Percentiles rank a stretch among this genome's conserved stretches.
Evolutionary conservation across 2,113 vertebrate genomes (phyloP).

Genomic region (Alectura lathami): DNA sequence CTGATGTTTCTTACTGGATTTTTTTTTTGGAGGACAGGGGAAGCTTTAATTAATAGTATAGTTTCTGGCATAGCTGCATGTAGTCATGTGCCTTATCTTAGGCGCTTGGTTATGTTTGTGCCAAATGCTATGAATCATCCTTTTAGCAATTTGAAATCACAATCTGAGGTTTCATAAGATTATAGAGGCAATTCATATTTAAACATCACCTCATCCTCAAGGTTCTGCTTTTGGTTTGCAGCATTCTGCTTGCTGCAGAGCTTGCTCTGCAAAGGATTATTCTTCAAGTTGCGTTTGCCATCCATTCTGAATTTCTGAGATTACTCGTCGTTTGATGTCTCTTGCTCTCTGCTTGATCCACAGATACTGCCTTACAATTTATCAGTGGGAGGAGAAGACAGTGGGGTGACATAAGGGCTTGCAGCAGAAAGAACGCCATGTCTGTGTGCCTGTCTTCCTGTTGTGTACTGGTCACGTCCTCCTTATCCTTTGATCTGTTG

Average conservation of each 20-base stretch:
- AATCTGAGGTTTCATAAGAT: neutral
- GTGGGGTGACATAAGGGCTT: neutral
- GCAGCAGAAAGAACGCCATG: neutral
- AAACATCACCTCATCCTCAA: neutral
- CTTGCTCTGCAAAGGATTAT: neutral
- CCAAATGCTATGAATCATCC: neutral
- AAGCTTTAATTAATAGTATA: neutral
- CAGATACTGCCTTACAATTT: neutral
- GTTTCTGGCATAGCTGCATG: neutral
- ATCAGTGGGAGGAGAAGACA: neutral
- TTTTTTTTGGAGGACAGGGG: neutral
- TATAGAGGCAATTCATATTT: neutral
- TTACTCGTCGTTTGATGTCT: neutral
- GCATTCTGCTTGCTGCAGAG: neutral
- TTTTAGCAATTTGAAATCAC: neutral
- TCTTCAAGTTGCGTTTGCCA: neutral
- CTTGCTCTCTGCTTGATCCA: neutral
- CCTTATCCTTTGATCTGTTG: fast-evolving
- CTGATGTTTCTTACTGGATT: neutral
- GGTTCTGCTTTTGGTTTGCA: neutral
- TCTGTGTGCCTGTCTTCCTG: neutral
- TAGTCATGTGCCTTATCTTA: neutral
- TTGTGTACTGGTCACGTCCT: neutral
- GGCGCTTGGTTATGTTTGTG: neutral
- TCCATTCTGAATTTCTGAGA: neutral